Evolutionary conservation across 2,113 vertebrate genomes (phyloP).

Genomic region (Oncorhynchus tshawytscha): DNA sequence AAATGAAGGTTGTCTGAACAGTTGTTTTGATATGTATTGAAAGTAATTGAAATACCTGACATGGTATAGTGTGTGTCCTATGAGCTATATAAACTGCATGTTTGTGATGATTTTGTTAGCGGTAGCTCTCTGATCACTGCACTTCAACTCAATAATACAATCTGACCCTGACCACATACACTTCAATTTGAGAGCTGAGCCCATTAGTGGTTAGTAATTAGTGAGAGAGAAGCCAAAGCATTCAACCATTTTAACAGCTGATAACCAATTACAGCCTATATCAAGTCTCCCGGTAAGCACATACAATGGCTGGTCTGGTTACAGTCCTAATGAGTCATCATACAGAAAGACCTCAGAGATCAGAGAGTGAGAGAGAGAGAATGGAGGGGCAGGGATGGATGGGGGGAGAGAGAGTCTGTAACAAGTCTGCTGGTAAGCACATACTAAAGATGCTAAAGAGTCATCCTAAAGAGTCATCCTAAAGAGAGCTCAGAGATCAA

Average conservation of each 20-base stretch:
- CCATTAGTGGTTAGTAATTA: slow-evolving; percentile 46
- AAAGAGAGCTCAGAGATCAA: neutral
- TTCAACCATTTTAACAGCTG: slow-evolving; percentile 27
- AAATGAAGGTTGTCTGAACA: too few species aligned
- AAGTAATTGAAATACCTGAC: too few species aligned
- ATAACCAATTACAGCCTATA: slow-evolving; percentile 30
- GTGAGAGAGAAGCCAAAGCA: slow-evolving; percentile 30
- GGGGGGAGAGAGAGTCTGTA: neutral
- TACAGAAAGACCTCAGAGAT: neutral
- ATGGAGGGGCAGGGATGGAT: neutral
- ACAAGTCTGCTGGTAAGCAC: slow-evolving; percentile 1
- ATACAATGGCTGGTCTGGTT: neutral
- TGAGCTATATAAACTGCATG: too few species aligned
- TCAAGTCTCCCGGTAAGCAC: neutral
- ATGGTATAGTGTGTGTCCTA: too few species aligned
- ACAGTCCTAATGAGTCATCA: slow-evolving; percentile 9
- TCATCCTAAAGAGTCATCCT: neutral
- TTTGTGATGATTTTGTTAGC: too few species aligned
- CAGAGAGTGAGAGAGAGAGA: neutral
- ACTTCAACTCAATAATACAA: slow-evolving; percentile 16
- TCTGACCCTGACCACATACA: neutral
- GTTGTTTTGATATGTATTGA: too few species aligned
- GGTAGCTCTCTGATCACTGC: neutral
- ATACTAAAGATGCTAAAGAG: neutral
- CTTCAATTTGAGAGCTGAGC: slow-evolving; percentile 4